Conservation (phyloP, 2,888 invertebrate genomes). For the Iphiclides podalirius region DNA sequence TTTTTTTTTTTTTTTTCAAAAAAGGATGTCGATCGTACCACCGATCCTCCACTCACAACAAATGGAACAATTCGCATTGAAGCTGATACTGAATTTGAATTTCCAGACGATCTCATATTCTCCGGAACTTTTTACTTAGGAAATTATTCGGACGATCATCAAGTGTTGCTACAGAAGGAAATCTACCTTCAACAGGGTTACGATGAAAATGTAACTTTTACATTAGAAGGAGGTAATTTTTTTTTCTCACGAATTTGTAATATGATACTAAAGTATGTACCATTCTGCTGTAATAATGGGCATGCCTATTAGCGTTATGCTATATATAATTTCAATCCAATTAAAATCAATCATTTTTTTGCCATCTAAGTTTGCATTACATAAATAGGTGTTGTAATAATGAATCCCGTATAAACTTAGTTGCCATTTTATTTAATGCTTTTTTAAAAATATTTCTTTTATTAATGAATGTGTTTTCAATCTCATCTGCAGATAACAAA, state of each 20-base stretch:
- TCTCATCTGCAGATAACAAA: slow-evolving; percentile 49
- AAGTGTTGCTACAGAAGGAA: slow-evolving; percentile 40
- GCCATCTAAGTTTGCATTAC: too few species aligned
- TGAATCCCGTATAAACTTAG: too few species aligned
- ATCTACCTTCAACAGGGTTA: slow-evolving; percentile 57
- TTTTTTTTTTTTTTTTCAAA: neutral
- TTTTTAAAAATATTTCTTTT: too few species aligned
- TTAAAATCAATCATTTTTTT: too few species aligned
- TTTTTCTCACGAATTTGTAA: too few species aligned
- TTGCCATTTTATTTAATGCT: too few species aligned
- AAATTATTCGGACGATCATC: slow-evolving; percentile 50
- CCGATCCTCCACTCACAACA: slow-evolving; percentile 42
- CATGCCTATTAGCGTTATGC: too few species aligned
- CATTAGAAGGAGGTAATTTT: slow-evolving; percentile 53
- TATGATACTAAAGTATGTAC: too few species aligned
- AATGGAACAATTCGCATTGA: slow-evolving; percentile 51
- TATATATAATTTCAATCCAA: too few species aligned
- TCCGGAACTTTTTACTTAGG: slow-evolving; percentile 62
- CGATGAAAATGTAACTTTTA: slow-evolving; percentile 50
- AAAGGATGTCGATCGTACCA: slow-evolving; percentile 62
- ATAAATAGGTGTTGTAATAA: too few species aligned
- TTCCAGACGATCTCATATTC: slow-evolving; percentile 71
- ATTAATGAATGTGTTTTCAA: too few species aligned
- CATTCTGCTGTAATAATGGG: too few species aligned
- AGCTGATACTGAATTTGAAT: slow-evolving; percentile 52